Conservation (phyloP, 2,797 vertebrate genomes). For the Mormyrops attenuatus region DNA sequence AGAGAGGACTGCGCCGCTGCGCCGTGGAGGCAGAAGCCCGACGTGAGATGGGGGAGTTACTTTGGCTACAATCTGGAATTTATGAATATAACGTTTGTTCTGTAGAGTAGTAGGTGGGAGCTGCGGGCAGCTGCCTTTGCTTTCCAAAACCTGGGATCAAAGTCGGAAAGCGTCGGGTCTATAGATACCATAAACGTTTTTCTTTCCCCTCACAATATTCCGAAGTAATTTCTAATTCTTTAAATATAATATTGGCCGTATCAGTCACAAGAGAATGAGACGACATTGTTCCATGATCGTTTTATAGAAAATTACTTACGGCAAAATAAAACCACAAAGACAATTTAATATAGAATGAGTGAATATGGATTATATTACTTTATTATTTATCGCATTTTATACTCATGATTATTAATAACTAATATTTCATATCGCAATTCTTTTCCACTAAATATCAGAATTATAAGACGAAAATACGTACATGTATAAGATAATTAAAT, state of each 20-base stretch:
- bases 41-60: slow-evolving; percentile 46
- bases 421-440: not conserved
- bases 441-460: not conserved
- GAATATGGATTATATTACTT: not conserved
- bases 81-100: slow-evolving; percentile 66
- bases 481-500: not conserved
- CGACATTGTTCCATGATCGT: not conserved
- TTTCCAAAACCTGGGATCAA: not conserved
- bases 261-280: not conserved
- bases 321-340: not conserved
- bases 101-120: slow-evolving; percentile 41
- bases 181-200: not conserved
- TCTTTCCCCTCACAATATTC: not conserved
- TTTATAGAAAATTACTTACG: not conserved
- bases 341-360: not conserved
- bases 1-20: slow-evolving; percentile 6
- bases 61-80: slow-evolving; percentile 40
- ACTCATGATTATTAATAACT: not conserved
- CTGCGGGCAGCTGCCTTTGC: not conserved
- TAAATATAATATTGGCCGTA: not conserved
- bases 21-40: slow-evolving; percentile 17
- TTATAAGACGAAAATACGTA: not conserved
- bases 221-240: not conserved
- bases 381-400: not conserved
- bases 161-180: not conserved